Conservation (phyloP, 2,113 vertebrate genomes). For the Caranx ignobilis region DNA sequence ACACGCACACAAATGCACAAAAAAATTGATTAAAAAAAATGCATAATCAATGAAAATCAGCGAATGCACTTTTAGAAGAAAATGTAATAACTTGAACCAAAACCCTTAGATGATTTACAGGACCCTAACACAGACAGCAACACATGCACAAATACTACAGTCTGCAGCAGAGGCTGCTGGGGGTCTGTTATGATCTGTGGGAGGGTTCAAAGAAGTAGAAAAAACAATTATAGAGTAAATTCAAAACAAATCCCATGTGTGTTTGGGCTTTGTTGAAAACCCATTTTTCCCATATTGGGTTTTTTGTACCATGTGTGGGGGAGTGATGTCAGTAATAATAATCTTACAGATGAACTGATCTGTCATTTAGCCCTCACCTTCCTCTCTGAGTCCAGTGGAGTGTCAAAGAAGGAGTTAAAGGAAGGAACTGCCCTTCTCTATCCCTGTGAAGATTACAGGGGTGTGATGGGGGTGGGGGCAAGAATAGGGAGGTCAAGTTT, state of each 20-base stretch:
- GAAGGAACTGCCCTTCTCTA: background rate
- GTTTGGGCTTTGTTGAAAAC: conserved; percentile 55
- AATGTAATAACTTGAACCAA: conserved; percentile 18
- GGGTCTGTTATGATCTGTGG: conserved; percentile 36
- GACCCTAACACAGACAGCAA: conserved; percentile 28
- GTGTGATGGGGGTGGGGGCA: background rate
- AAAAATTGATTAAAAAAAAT: conserved; percentile 11
- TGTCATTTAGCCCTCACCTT: conserved; percentile 14
- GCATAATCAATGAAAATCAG: conserved; percentile 24
- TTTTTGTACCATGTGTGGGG: background rate
- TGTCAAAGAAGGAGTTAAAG: background rate
- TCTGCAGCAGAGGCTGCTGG: conserved; percentile 34
- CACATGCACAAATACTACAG: conserved; percentile 16
- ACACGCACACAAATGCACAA: conserved; percentile 4
- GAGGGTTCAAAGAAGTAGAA: conserved; percentile 38
- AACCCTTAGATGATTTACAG: conserved; percentile 7
- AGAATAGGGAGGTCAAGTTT: background rate
- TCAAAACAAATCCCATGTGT: conserved; percentile 37
- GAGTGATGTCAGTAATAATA: conserved; percentile 5
- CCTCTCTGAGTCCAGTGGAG: conserved; percentile 46
- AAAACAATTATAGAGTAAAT: conserved; percentile 23
- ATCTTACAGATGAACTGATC: background rate
- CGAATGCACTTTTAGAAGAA: conserved; percentile 56
- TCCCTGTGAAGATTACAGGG: background rate
- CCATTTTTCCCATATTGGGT: background rate